A percentile compares a stretch with the other conserved stretches of the same genome.
These are phyloP conservation scores for Toxostoma redivivum DNA, from an alignment of 2,113 vertebrate genomes.

Conservation along the genomic window DNA sequence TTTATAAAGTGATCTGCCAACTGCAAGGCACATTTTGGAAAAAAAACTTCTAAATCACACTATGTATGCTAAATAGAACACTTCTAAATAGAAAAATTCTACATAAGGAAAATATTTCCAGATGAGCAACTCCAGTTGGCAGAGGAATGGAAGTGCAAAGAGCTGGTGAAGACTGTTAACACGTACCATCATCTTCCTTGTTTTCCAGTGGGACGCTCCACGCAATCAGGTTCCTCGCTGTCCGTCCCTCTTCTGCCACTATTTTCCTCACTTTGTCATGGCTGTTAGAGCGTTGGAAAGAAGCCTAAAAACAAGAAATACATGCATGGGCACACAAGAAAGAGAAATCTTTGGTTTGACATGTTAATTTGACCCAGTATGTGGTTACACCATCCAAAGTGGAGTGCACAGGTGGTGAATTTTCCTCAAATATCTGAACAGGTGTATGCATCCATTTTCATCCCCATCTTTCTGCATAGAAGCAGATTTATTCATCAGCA, in stretches of 20 bases:
- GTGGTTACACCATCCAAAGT: background rate
- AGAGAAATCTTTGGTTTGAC: background rate
- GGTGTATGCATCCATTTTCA: background rate
- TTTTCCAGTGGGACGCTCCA: constrained; percentile 95
- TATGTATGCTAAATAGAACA: background rate
- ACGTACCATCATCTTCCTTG: constrained; percentile 93
- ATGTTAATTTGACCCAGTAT: background rate
- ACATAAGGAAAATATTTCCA: background rate
- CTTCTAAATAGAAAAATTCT: background rate
- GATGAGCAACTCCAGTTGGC: background rate
- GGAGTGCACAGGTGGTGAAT: accelerated
- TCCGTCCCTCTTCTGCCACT: constrained; percentile 94
- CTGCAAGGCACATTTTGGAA: background rate
- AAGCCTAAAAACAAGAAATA: constrained; percentile 76
- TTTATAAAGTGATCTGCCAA: background rate
- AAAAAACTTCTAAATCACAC: background rate
- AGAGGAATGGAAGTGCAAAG: background rate
- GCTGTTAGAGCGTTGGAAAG: constrained; percentile 95
- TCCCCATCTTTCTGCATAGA: background rate
- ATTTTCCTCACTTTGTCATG: constrained; percentile 98
- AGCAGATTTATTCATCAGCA: background rate
- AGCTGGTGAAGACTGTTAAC: background rate
- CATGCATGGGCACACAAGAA: background rate
- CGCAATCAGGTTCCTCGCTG: constrained; percentile 93
- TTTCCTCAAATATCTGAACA: background rate